These are phyloP conservation scores for Pterocles orientalis DNA, from an alignment of 2,113 vertebrate genomes.

Conservation along the genomic window DNA sequence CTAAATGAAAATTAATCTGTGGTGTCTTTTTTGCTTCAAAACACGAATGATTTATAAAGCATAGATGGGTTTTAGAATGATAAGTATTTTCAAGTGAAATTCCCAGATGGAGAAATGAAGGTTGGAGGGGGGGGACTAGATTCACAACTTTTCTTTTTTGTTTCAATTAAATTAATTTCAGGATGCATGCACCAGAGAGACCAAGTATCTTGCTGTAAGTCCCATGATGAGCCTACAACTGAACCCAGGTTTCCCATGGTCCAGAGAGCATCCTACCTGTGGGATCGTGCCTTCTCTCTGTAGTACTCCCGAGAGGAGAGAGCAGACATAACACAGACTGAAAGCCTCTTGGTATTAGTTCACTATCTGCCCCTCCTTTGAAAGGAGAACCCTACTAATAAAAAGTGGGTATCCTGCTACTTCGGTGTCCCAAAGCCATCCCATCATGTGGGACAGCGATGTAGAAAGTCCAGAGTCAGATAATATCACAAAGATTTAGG, in stretches of 20 bases:
- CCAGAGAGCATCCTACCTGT: not conserved
- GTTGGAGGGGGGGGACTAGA: not conserved
- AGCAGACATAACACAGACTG: not conserved
- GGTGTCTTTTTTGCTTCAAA: not conserved
- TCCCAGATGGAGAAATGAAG: not conserved
- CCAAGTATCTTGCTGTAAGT: not conserved
- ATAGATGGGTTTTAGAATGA: not conserved
- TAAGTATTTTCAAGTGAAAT: not conserved
- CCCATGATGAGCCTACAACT: not conserved
- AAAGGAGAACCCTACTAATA: not conserved
- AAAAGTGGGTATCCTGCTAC: not conserved
- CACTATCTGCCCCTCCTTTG: not conserved
- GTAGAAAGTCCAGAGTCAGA: not conserved
- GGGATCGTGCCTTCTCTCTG: not conserved
- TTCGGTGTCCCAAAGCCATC: not conserved
- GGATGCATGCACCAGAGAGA: not conserved
- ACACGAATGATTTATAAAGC: not conserved
- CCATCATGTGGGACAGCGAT: fast-evolving
- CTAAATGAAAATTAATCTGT: not conserved
- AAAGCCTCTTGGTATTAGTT: not conserved
- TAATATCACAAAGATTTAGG: not conserved
- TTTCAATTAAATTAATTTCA: not conserved
- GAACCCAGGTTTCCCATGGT: not conserved
- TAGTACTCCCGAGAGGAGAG: not conserved
- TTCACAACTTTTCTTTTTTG: not conserved